These are phyloP conservation scores for Tanytarsus gracilentus DNA, from an alignment of 2,888 invertebrate species.

Conservation along the genomic window DNA sequence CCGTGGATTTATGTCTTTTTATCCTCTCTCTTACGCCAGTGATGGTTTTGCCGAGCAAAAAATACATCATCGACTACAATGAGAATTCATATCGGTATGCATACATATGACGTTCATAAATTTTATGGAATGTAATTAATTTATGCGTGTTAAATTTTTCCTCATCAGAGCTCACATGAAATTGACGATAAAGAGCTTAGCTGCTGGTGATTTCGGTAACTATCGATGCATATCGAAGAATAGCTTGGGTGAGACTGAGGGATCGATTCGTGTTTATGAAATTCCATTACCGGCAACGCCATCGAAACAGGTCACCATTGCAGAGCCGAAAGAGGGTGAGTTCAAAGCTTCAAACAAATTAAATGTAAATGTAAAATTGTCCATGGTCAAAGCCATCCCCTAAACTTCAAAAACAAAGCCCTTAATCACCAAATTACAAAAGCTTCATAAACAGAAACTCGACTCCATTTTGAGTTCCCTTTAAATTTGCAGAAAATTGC, in stretches of 20 bases:
- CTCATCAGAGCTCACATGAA: conserved; percentile 69
- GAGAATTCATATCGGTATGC: conserved; percentile 71
- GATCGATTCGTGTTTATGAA: conserved; percentile 83
- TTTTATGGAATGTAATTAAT: neutral
- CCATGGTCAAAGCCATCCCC: too few species aligned
- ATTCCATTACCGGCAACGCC: conserved; percentile 81
- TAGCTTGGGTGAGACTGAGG: conserved; percentile 87
- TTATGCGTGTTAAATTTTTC: neutral
- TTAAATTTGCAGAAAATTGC: too few species aligned
- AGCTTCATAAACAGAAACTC: too few species aligned
- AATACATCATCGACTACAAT: conserved; percentile 72
- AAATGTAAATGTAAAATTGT: too few species aligned
- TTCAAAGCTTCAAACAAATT: too few species aligned
- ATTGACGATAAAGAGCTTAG: conserved; percentile 74
- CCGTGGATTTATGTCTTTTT: neutral
- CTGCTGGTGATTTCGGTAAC: conserved; percentile 77
- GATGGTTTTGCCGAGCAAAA: conserved; percentile 82
- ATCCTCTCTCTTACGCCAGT: conserved; percentile 45
- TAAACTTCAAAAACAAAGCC: too few species aligned
- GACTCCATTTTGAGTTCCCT: too few species aligned
- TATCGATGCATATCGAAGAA: conserved; percentile 91
- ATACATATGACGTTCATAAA: conserved; percentile 19
- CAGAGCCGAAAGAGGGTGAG: conserved; percentile 44
- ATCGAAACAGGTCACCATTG: conserved; percentile 54
- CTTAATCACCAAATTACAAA: too few species aligned